A percentile compares a stretch with the other conserved stretches of the same genome.
Evolutionary conservation across 2,797 vertebrate genomes (phyloP).

Genomic region (Selene dorsalis): DNA sequence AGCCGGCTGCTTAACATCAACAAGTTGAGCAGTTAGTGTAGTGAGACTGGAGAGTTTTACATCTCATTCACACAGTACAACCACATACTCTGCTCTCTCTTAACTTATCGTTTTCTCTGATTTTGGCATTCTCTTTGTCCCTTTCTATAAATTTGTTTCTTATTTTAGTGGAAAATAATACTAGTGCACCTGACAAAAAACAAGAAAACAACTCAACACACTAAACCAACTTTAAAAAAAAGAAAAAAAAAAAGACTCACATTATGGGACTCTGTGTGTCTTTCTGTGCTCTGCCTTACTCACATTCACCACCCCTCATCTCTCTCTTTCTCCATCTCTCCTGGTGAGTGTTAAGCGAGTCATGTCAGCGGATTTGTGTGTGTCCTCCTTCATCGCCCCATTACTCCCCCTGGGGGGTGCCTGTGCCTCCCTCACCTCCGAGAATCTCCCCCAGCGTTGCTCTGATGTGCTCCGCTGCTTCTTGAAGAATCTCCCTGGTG

Average conservation of each 20-base stretch:
- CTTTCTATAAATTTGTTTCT: conserved; percentile 23
- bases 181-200: conserved; percentile 13
- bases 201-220: conserved; percentile 33
- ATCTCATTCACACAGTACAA: not conserved
- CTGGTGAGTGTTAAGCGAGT: conserved; percentile 94
- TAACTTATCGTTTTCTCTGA: not conserved
- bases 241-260: conserved; percentile 40
- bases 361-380: conserved; percentile 91
- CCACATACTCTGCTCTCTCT: not conserved
- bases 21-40: conserved; percentile 6
- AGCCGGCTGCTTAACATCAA: conserved; percentile 23
- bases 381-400: conserved; percentile 89
- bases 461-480: conserved; percentile 91
- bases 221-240: conserved; percentile 40
- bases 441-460: conserved; percentile 91
- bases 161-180: conserved; percentile 15
- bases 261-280: conserved; percentile 48
- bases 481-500: conserved; percentile 92
- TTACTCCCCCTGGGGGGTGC: conserved; percentile 87
- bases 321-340: conserved; percentile 69
- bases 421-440: conserved; percentile 90
- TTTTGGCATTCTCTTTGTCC: not conserved
- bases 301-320: conserved; percentile 81
- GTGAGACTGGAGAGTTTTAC: not conserved
- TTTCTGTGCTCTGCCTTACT: conserved; percentile 52